Conservation (phyloP, 2,888 invertebrate genomes). For the Lordiphosa fenestrarum region DNA sequence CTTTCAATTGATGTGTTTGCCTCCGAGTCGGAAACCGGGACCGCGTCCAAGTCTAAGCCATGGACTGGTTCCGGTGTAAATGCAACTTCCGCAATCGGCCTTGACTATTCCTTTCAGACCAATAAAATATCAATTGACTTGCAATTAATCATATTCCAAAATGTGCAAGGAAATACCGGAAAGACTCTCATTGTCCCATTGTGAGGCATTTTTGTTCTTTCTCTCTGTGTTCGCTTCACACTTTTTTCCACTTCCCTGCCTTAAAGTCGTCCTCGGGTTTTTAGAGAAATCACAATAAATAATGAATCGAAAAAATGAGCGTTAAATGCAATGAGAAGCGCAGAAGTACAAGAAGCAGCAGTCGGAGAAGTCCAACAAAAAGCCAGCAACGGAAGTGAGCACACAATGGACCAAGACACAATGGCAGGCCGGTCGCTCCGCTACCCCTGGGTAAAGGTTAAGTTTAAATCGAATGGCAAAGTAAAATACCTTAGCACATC, state of each 20-base stretch:
- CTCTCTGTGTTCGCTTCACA: slow-evolving; percentile 58
- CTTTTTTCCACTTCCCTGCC: slow-evolving; percentile 47
- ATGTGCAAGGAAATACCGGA: slow-evolving; percentile 66
- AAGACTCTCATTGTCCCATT: slow-evolving; percentile 60
- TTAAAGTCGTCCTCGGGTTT: slow-evolving; percentile 27
- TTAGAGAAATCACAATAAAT: slow-evolving; percentile 74
- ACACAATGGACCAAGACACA: slow-evolving; percentile 58
- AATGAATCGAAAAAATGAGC: slow-evolving; percentile 76
- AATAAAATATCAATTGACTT: slow-evolving; percentile 79
- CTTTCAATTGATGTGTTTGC: slow-evolving; percentile 45
- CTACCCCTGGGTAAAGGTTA: slow-evolving; percentile 46
- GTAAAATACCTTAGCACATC: slow-evolving; percentile 51
- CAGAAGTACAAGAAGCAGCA: slow-evolving; percentile 20
- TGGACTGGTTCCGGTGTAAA: slow-evolving; percentile 60
- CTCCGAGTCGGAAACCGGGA: no score
- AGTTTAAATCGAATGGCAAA: slow-evolving; percentile 66
- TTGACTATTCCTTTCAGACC: slow-evolving; percentile 29
- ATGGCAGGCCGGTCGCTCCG: slow-evolving; percentile 17
- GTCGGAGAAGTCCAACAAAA: slow-evolving; percentile 39
- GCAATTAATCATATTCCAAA: slow-evolving; percentile 77
- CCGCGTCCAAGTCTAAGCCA: slow-evolving; percentile 3
- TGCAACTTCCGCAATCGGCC: slow-evolving; percentile 48
- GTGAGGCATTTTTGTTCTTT: slow-evolving; percentile 41
- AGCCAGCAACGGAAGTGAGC: slow-evolving; percentile 63
- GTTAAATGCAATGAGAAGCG: slow-evolving; percentile 66